Evolutionary conservation across 2,113 vertebrate genomes (phyloP).

Genomic region (Oryctolagus cuniculus): mOryCun1.1 NC_091433.1:199083001-199083500

Average conservation of each 20-base stretch:
- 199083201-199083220: neutral
- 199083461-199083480: neutral
- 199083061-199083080: neutral
- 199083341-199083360: neutral
- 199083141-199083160: neutral
- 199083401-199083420: neutral
- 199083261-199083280: no score
- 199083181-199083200: no score
- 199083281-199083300: no score
- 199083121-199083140: fast-evolving
- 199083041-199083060: fast-evolving
- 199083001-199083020: fast-evolving
- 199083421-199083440: no score
- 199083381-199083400: neutral
- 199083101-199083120: neutral
- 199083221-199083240: no score
- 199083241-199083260: no score
- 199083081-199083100: neutral
- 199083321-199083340: neutral
- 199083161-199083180: no score
- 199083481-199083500: neutral
- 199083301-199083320: neutral
- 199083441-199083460: neutral
- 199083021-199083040: neutral
- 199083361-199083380: neutral